phyloP scores from a whole-genome alignment of 1,140 invertebrate genomes.

The Adelges cooleyi region DNA sequence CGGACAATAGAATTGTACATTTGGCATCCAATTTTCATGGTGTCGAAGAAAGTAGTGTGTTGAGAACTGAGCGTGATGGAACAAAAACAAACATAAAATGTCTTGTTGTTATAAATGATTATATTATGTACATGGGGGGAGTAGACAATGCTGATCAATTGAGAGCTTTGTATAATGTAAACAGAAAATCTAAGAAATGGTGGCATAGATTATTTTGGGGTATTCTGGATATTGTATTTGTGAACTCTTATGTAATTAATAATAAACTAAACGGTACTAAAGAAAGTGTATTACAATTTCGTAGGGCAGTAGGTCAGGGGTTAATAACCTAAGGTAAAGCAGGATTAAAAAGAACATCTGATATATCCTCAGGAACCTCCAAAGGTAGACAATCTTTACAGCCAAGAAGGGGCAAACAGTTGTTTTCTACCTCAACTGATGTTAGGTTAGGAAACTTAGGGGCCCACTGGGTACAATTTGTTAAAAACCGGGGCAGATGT shows the following conservation, averaged over 20 bases:
- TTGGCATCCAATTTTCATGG: neutral
- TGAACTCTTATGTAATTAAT: neutral
- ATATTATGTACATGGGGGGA: conserved; percentile 38
- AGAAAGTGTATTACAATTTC: neutral
- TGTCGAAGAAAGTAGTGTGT: neutral
- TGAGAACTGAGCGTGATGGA: conserved; percentile 8
- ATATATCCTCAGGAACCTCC: neutral
- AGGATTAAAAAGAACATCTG: neutral
- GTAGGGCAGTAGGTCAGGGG: neutral
- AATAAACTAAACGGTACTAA: neutral
- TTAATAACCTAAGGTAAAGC: neutral
- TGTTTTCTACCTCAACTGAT: neutral
- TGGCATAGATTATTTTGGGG: neutral
- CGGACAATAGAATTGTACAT: neutral
- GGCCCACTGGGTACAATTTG: neutral
- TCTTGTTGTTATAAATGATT: conserved; percentile 34
- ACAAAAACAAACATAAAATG: neutral
- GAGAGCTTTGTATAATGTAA: conserved; percentile 19
- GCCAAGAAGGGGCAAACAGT: neutral
- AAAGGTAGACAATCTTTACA: neutral
- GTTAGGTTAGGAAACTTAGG: neutral
- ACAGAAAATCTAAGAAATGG: conserved; percentile 1
- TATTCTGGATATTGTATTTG: neutral
- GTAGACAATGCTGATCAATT: conserved; percentile 39
- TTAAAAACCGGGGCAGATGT: neutral